These are phyloP conservation scores for Phrynosoma blainvillii DNA, from an alignment of 2,113 vertebrate species.

Conservation along the genomic window DNA sequence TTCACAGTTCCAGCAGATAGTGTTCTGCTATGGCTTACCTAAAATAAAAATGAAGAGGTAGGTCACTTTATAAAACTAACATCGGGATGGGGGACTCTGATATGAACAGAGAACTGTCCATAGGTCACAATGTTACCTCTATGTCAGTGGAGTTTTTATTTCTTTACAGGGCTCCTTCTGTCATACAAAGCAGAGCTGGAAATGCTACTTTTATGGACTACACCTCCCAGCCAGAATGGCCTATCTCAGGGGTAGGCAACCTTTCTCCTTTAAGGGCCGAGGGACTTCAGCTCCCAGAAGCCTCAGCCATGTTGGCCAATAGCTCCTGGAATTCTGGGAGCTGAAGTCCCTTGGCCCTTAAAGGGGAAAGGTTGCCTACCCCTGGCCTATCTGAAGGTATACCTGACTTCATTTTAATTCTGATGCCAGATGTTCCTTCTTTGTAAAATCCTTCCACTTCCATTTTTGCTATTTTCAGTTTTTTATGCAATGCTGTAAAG, in stretches of 20 bases:
- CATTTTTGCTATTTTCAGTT: background rate
- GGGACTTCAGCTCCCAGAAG: too few species aligned
- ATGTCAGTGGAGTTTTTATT: rapidly evolving
- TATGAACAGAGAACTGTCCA: background rate
- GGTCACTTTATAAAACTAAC: background rate
- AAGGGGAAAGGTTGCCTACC: too few species aligned
- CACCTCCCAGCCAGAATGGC: too few species aligned
- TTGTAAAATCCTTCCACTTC: background rate
- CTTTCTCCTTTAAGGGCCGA: too few species aligned
- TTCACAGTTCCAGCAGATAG: constrained; percentile 62
- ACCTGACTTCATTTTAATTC: background rate
- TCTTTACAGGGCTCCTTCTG: background rate
- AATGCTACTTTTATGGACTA: background rate
- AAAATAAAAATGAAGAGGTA: background rate
- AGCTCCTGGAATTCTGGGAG: too few species aligned
- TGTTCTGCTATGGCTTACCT: constrained; percentile 52
- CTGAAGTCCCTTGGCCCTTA: too few species aligned
- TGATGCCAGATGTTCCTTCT: background rate
- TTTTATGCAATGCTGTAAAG: background rate
- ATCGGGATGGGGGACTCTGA: background rate
- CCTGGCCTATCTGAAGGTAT: too few species aligned
- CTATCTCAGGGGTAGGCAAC: too few species aligned
- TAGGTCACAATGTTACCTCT: background rate
- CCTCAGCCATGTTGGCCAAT: too few species aligned
- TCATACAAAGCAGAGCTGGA: background rate